phyloP scores from a whole-genome alignment of 2,888 invertebrate genomes.

The Rotaria sp. region DNA sequence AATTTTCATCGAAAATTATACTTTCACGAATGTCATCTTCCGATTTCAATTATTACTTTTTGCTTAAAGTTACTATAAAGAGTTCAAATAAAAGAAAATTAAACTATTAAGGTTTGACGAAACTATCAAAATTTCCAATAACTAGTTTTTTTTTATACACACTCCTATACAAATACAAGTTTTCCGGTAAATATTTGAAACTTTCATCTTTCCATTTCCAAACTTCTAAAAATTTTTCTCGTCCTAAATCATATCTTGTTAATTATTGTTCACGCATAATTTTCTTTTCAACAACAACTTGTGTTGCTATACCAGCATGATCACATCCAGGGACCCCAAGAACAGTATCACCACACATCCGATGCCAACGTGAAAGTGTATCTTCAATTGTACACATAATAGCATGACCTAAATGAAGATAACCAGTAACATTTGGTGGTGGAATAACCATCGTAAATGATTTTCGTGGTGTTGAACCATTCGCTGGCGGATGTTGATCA shows the following conservation, averaged over 20 bases:
- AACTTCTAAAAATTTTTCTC: constrained; percentile 70
- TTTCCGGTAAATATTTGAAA: too few relatives aligned
- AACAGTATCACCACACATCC: constrained; percentile 58
- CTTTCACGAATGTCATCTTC: too few relatives aligned
- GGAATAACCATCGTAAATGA: constrained; percentile 88
- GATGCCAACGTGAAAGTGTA: constrained; percentile 70
- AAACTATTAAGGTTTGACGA: too few relatives aligned
- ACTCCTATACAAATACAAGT: too few relatives aligned
- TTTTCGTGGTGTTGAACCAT: constrained; percentile 51
- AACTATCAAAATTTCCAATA: too few relatives aligned
- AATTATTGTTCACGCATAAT: constrained; percentile 64
- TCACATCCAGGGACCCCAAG: constrained; percentile 91
- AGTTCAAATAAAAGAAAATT: too few relatives aligned
- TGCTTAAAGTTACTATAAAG: too few relatives aligned
- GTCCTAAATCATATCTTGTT: constrained; percentile 67
- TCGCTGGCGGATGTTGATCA: constrained; percentile 32
- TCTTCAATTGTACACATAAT: constrained; percentile 90
- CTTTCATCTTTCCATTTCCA: constrained; percentile 74
- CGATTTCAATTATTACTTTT: too few relatives aligned
- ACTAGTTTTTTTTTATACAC: too few relatives aligned
- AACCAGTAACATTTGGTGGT: constrained; percentile 95
- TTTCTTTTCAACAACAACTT: constrained; percentile 81
- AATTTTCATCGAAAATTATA: too few relatives aligned
- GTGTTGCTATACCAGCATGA: constrained; percentile 97
- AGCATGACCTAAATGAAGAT: constrained; percentile 91